phyloP scores from a whole-genome alignment of 2,888 invertebrate species.

The Tipula confusa region DNA sequence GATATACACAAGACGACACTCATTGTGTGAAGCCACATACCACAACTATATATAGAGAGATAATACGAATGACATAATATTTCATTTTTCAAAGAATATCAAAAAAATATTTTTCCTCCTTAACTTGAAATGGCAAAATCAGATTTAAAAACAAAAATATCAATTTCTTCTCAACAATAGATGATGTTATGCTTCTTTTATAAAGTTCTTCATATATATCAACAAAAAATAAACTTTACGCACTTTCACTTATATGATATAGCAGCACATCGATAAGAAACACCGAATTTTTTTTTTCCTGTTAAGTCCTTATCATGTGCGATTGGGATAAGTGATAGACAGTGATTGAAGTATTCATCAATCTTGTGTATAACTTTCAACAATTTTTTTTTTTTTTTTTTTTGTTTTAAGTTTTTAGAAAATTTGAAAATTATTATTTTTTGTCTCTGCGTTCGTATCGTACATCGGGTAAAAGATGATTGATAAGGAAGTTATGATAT shows the following conservation, averaged over 20 bases:
- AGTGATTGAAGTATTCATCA: constrained; percentile 3
- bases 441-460: too few relatives aligned
- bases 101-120: not conserved
- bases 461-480: too few relatives aligned
- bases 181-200: not conserved
- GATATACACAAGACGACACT: not conserved
- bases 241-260: constrained; percentile 14
- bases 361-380: not conserved
- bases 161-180: not conserved
- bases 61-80: not conserved
- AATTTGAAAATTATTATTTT: too few relatives aligned
- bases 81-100: not conserved
- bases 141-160: not conserved
- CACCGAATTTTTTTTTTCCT: not conserved
- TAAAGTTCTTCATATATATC: not conserved
- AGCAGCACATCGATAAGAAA: not conserved
- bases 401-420: too few relatives aligned
- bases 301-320: not conserved
- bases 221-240: constrained; percentile 7
- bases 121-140: not conserved
- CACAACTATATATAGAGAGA: too few relatives aligned
- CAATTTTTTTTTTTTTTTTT: too few relatives aligned
- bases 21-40: too few relatives aligned
- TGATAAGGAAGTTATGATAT: too few relatives aligned
- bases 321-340: constrained; percentile 25